Percentiles rank a stretch among this genome's conserved stretches.
Evolutionary conservation across 2,113 vertebrate genomes (phyloP).

Genomic region (Hemichromis elongatus): DNA sequence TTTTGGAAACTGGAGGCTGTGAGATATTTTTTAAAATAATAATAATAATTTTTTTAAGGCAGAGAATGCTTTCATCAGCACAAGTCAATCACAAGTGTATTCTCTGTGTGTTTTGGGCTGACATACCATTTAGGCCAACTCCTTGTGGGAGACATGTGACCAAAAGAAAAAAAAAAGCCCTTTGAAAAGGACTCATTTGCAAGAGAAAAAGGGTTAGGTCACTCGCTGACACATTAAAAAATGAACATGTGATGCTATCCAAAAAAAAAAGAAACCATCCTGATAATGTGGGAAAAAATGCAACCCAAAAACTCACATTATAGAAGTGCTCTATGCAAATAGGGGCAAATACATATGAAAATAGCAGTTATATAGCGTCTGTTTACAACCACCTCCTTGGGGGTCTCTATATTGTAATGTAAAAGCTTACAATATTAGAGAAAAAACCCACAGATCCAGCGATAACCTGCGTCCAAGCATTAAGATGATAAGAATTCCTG

Average conservation of each 20-base stretch:
- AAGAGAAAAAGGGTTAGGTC: not conserved
- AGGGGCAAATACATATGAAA: not conserved
- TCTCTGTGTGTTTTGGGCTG: not conserved
- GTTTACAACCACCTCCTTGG: not conserved
- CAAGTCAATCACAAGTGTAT: not conserved
- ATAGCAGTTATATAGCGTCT: not conserved
- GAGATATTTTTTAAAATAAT: not conserved
- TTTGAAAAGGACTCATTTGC: slow-evolving; percentile 17
- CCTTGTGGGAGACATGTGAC: not conserved
- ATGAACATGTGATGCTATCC: not conserved
- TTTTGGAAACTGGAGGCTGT: not conserved
- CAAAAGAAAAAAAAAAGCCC: not conserved
- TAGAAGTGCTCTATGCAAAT: not conserved
- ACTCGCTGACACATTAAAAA: not conserved
- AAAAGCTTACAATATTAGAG: not conserved
- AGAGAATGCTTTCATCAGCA: not conserved
- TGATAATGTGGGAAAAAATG: not conserved
- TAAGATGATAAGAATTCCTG: not conserved
- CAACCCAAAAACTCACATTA: not conserved
- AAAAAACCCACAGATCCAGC: not conserved
- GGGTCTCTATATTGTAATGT: not conserved
- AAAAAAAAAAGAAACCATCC: not conserved
- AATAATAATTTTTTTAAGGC: not conserved
- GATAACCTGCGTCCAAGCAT: not conserved
- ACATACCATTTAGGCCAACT: not conserved